Evolutionary conservation across 2,113 vertebrate species (phyloP).

Genomic region (Triplophysa rosa): DNA sequence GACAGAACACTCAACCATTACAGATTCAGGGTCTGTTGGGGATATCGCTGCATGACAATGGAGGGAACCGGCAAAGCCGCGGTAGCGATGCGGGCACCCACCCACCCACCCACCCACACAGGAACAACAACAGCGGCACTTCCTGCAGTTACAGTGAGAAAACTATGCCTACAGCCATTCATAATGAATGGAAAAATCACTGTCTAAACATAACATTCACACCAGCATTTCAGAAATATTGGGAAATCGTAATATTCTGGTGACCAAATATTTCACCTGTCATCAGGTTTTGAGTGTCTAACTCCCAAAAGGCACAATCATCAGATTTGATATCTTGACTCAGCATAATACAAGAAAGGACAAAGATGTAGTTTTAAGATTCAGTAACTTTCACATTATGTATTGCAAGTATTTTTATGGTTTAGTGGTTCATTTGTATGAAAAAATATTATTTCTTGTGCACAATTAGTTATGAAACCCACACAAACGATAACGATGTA

Average conservation of each 20-base stretch:
- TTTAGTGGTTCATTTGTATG: too few relatives aligned
- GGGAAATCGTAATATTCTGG: slow-evolving; percentile 23
- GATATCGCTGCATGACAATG: not conserved
- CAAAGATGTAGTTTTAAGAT: slow-evolving; percentile 11
- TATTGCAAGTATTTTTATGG: not conserved
- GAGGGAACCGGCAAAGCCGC: slow-evolving; percentile 4
- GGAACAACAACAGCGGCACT: slow-evolving; percentile 36
- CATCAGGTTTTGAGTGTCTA: slow-evolving; percentile 30
- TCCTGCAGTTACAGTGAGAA: not conserved
- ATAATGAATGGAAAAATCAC: slow-evolving; percentile 27
- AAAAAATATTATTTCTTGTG: not conserved
- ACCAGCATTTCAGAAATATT: slow-evolving; percentile 9
- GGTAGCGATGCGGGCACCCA: not conserved
- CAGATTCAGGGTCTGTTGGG: slow-evolving; percentile 23
- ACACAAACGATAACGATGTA: too few relatives aligned
- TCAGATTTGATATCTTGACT: slow-evolving; percentile 30
- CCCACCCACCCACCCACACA: slow-evolving; percentile 13
- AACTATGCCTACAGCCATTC: slow-evolving; percentile 20
- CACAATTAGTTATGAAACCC: not conserved
- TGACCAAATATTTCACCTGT: slow-evolving; percentile 29
- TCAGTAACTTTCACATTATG: slow-evolving; percentile 8
- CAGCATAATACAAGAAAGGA: slow-evolving; percentile 26
- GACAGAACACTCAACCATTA: not conserved
- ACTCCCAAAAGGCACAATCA: slow-evolving; percentile 28
- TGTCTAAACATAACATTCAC: not conserved